Percentiles rank a stretch among this genome's conserved stretches.
phyloP scores from a whole-genome alignment of 2,113 vertebrate genomes.

The Plecturocebus donacophilus region DNA sequence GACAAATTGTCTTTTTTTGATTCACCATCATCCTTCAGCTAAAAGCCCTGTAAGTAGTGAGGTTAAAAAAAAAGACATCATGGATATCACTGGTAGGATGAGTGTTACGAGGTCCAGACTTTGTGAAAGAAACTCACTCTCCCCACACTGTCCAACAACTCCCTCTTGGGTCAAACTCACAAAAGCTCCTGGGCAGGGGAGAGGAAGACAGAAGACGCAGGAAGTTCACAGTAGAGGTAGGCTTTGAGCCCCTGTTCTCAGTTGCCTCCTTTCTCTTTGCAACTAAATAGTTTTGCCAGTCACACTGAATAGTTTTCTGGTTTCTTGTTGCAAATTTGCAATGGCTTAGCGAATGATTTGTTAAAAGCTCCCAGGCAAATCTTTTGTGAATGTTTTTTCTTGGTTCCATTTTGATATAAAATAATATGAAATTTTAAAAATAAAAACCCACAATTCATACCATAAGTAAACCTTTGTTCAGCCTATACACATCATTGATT shows the following conservation, averaged over 20 bases:
- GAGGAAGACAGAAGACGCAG: background rate
- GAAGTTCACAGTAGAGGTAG: background rate
- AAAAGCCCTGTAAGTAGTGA: background rate
- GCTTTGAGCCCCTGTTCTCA: background rate
- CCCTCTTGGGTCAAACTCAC: background rate
- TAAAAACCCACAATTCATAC: background rate
- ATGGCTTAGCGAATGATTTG: background rate
- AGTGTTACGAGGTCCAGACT: background rate
- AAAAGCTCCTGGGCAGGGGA: background rate
- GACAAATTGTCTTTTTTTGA: background rate
- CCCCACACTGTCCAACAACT: background rate
- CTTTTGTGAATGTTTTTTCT: background rate
- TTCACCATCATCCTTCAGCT: background rate
- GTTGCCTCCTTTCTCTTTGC: background rate
- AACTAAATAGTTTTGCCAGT: background rate
- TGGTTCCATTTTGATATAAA: constrained; percentile 28
- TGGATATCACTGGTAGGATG: background rate
- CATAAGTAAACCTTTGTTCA: background rate
- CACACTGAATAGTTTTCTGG: background rate
- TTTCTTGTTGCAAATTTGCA: background rate
- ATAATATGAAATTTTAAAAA: background rate
- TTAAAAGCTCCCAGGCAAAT: background rate
- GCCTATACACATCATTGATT: background rate
- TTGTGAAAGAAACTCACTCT: background rate
- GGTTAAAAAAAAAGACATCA: background rate